A percentile compares a stretch with the other conserved stretches of the same genome.
Evolutionary conservation across 2,113 vertebrate genomes (phyloP).

Genomic region (Galemys pyrenaicus): DNA sequence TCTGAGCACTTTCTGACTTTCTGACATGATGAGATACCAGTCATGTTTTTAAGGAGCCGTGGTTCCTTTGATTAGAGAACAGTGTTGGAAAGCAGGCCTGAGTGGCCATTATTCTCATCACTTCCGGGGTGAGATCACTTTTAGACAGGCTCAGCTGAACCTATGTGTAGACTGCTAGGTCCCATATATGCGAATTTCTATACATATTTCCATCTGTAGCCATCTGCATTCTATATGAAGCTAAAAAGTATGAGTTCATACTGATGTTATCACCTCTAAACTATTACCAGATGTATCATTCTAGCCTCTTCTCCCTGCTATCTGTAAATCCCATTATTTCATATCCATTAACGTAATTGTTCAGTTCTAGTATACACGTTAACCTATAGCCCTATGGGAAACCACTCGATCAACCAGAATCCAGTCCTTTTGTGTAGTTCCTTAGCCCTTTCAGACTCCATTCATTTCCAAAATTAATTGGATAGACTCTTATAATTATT

Average conservation of each 20-base stretch:
- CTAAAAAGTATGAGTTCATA: not conserved
- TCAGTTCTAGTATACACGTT: not conserved
- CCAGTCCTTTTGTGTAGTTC: not conserved
- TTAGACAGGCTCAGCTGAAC: not conserved
- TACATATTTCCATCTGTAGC: not conserved
- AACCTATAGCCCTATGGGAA: too few relatives aligned
- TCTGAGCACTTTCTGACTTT: not conserved
- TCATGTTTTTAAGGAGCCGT: not conserved
- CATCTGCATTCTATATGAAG: not conserved
- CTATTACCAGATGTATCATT: not conserved
- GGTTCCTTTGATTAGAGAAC: not conserved
- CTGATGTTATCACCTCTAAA: not conserved
- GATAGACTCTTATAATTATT: not conserved
- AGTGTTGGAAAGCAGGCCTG: not conserved
- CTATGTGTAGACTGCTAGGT: not conserved
- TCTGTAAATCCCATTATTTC: not conserved
- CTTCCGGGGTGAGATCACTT: not conserved
- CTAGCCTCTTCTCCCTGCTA: not conserved
- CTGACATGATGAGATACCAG: not conserved
- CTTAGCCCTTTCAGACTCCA: not conserved
- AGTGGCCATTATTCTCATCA: not conserved
- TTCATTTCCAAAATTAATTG: not conserved
- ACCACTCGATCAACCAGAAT: not conserved
- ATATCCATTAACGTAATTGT: not conserved
- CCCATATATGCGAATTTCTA: not conserved